Percentiles rank a stretch among this genome's conserved stretches.
phyloP scores from a whole-genome alignment of 2,797 vertebrate genomes.

The Triplophysa bombifrons region DNA sequence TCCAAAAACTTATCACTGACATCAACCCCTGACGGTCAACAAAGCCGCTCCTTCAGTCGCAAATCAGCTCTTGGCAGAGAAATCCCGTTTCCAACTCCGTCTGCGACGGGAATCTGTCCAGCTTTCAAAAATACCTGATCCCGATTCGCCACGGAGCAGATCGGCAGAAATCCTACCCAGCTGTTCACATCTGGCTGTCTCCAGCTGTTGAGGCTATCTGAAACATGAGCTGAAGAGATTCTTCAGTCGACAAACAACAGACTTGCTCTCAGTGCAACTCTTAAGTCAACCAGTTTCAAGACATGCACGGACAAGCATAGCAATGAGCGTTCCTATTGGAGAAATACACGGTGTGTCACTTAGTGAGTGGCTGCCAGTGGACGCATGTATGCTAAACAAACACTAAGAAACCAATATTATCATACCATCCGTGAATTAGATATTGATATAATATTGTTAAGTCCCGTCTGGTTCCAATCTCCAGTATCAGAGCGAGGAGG shows the following conservation, averaged over 20 bases:
- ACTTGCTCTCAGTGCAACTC: neutral
- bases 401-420: neutral
- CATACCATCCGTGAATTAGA: neutral
- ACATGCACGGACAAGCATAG: constrained; percentile 42
- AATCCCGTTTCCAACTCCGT: constrained; percentile 28
- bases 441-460: neutral
- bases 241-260: neutral
- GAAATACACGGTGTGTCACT: constrained; percentile 16
- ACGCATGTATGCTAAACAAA: neutral
- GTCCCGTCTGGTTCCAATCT: neutral
- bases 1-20: constrained; percentile 18
- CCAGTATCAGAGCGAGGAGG: neutral
- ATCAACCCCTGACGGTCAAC: constrained; percentile 21
- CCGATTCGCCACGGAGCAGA: neutral
- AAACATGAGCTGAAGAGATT: constrained; percentile 18
- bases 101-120: constrained; percentile 4
- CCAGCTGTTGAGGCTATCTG: constrained; percentile 32
- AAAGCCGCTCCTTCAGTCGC: constrained; percentile 20
- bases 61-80: constrained; percentile 24
- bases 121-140: constrained; percentile 24
- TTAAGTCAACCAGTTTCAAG: constrained; percentile 21
- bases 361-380: neutral
- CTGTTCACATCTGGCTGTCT: constrained; percentile 43
- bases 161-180: constrained; percentile 31
- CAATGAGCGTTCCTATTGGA: constrained; percentile 24